Conservation (phyloP, 2,888 invertebrate genomes). For the Cremastinae sp. region DNA sequence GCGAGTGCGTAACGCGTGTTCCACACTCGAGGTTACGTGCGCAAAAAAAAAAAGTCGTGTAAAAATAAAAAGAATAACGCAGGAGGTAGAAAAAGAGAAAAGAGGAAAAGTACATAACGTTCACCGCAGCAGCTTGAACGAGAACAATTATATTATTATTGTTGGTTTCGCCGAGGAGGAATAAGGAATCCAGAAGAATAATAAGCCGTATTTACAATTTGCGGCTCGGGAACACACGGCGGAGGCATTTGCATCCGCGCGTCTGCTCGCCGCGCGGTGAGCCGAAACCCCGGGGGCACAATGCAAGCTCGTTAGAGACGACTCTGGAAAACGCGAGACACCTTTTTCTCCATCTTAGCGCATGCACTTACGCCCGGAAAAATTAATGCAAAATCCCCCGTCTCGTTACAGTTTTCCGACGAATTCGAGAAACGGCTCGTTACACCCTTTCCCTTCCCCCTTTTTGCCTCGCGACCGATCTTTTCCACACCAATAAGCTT, state of each 20-base stretch:
- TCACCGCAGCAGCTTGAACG: background rate
- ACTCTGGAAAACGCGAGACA: conserved; percentile 35
- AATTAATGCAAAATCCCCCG: too few species aligned
- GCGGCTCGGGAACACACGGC: background rate
- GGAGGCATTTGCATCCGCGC: too few species aligned
- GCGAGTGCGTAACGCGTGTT: background rate
- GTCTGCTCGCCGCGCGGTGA: too few species aligned
- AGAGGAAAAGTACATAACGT: too few species aligned
- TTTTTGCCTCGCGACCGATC: conserved; percentile 14
- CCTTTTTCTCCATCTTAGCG: conserved; percentile 10
- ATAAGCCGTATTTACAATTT: conserved; percentile 16
- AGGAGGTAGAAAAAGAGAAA: too few species aligned
- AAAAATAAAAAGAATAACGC: background rate
- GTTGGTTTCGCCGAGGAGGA: conserved; percentile 9
- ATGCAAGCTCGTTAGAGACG: conserved; percentile 63
- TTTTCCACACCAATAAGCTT: conserved; percentile 47
- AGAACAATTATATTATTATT: conserved; percentile 38
- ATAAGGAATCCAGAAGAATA: conserved; percentile 22
- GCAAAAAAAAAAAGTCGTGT: background rate
- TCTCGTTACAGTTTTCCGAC: too few species aligned
- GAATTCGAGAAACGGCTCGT: conserved; percentile 54
- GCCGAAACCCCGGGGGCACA: too few species aligned
- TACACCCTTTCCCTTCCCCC: conserved; percentile 48
- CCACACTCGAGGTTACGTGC: conserved; percentile 27
- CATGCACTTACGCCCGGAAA: too few species aligned